Conservation (phyloP, 2,797 vertebrate species). For the Danio aesculapii region DNA sequence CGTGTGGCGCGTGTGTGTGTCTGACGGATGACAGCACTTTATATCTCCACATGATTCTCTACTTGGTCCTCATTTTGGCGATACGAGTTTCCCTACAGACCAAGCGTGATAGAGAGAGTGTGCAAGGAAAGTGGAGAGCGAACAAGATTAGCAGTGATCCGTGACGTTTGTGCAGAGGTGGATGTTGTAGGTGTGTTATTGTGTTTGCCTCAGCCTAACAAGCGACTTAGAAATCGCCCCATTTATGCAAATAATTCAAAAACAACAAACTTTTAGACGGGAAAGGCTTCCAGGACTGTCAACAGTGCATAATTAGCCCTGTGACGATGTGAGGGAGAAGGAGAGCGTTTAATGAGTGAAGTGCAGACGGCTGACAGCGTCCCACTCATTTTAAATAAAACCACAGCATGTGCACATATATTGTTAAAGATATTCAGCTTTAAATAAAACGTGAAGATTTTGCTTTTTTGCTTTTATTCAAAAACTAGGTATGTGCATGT, state of each 20-base stretch:
- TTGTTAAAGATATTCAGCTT: background rate
- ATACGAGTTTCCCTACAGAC: slow-evolving; percentile 4
- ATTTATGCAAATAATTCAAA: slow-evolving; percentile 29
- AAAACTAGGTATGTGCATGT: background rate
- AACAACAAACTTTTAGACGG: slow-evolving; percentile 20
- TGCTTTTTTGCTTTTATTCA: background rate
- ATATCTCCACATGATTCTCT: slow-evolving; percentile 33
- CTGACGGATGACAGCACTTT: slow-evolving; percentile 30
- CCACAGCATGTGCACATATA: background rate
- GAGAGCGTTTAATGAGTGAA: slow-evolving; percentile 28
- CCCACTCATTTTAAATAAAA: slow-evolving; percentile 5
- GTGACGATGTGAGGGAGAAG: background rate
- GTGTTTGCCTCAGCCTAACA: slow-evolving; percentile 25
- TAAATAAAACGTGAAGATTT: background rate
- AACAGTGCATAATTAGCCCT: slow-evolving; percentile 21
- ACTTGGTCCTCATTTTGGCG: slow-evolving; percentile 26
- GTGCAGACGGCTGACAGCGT: slow-evolving; percentile 16
- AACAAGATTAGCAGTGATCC: slow-evolving; percentile 45
- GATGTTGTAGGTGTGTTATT: slow-evolving; percentile 28
- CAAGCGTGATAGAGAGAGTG: background rate
- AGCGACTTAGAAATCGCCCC: background rate
- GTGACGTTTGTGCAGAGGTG: slow-evolving; percentile 35
- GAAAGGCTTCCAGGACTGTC: slow-evolving; percentile 11
- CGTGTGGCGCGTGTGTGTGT: slow-evolving; percentile 18
- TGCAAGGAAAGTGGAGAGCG: background rate